These are phyloP conservation scores for Zaprionus camerounensis DNA, from an alignment of 1,140 invertebrate species.

Conservation along the genomic window DNA sequence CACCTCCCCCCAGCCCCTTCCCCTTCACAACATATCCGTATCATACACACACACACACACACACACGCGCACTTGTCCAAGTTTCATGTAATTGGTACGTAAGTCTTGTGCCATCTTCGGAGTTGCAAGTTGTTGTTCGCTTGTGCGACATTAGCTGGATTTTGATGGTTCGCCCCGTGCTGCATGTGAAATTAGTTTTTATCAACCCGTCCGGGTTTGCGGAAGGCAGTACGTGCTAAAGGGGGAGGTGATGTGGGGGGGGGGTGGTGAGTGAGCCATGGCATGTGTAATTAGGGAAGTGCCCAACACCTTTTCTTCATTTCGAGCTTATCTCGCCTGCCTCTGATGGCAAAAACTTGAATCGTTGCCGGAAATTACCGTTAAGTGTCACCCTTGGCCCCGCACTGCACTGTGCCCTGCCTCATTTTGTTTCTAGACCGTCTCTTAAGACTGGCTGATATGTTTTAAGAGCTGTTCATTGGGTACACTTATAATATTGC, in stretches of 20 bases:
- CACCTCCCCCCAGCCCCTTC: background rate
- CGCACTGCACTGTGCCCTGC: conserved; percentile 31
- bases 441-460: background rate
- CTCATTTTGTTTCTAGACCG: background rate
- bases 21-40: background rate
- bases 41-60: conserved; percentile 11
- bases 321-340: conserved; percentile 57
- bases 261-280: conserved; percentile 37
- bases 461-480: too few relatives aligned
- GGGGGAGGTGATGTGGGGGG: too few relatives aligned
- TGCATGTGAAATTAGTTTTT: conserved; percentile 81
- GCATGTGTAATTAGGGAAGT: conserved; percentile 78
- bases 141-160: conserved; percentile 78
- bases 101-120: conserved; percentile 66
- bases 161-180: conserved; percentile 71
- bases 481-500: too few relatives aligned
- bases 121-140: conserved; percentile 70
- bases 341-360: conserved; percentile 38
- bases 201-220: background rate
- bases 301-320: conserved; percentile 61
- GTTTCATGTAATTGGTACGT: conserved; percentile 72
- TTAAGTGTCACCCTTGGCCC: conserved; percentile 68
- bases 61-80: conserved; percentile 16
- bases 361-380: conserved; percentile 66
- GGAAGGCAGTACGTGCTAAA: background rate